Evolutionary conservation across 2,113 vertebrate species (phyloP).

Genomic region (Microtus montanus): DNA sequence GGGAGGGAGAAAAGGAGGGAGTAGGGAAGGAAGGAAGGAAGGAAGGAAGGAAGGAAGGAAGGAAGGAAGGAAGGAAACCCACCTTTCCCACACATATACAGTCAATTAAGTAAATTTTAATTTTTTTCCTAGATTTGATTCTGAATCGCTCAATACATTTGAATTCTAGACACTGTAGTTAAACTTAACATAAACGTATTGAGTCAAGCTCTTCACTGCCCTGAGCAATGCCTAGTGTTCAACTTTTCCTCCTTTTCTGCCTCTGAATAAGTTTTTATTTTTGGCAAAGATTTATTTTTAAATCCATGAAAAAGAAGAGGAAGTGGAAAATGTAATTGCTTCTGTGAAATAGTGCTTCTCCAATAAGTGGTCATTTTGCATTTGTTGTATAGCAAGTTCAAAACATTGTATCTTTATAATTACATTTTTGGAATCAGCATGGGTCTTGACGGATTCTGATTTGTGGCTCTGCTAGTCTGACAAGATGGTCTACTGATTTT

Average conservation of each 20-base stretch:
- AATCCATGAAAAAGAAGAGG: conserved; percentile 60
- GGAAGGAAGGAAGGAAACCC: neutral
- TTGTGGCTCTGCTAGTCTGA: neutral
- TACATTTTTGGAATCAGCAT: conserved; percentile 41
- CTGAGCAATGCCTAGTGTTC: conserved; percentile 71
- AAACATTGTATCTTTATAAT: conserved; percentile 63
- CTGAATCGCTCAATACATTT: conserved; percentile 72
- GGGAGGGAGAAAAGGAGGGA: neutral
- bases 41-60: neutral
- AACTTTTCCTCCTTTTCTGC: conserved; percentile 71
- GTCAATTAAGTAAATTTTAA: conserved; percentile 51
- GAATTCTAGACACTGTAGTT: conserved; percentile 74
- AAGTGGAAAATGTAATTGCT: conserved; percentile 68
- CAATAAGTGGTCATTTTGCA: conserved; percentile 58
- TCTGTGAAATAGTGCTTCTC: conserved; percentile 54
- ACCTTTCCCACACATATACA: neutral
- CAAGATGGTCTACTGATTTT: conserved; percentile 42
- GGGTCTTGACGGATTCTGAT: conserved; percentile 28
- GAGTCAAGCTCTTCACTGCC: conserved; percentile 76
- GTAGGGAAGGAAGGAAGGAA: too few relatives aligned
- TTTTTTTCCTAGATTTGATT: conserved; percentile 60
- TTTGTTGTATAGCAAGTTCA: conserved; percentile 53
- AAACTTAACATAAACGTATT: conserved; percentile 80
- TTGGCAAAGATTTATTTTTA: conserved; percentile 68
- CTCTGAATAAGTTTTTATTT: conserved; percentile 76